Evolutionary conservation across 2,888 invertebrate genomes (phyloP), one percentile per base, ranked within the genome.

Genomic region (Pemphredon lugubris): DNA sequence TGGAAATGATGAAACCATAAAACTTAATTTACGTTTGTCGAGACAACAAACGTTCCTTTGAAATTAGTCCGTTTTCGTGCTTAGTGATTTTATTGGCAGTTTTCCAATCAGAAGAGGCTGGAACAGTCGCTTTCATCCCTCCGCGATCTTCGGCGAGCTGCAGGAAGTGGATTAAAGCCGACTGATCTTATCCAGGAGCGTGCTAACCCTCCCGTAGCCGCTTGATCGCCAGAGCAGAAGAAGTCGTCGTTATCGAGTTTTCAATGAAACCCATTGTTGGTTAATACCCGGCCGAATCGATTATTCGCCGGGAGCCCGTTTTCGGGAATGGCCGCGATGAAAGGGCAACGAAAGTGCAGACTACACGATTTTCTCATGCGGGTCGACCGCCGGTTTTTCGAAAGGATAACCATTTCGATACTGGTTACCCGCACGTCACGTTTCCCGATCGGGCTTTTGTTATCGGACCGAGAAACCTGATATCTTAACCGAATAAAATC

Each of bases 161-260:
- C 39, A 30, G 58, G 32, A 53, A 59, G 54, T 23, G 65, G 66
- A 70, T 63, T 75, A 66, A 61, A 66, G 65, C 42, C n/a, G 66
- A 55, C 44, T 53, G 74, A 75, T 72, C 75, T 76, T 75, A 76
- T 76, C 75, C 72, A 23, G 50, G 48, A 44, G 37, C 58, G 42
- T 37, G 55, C 48, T 71, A 59, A 50, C 71, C 57, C 44, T 57
- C 40, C 44, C 47, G 39, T 59, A 57, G 39, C 45, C 66, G 53
- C 58, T 67, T 73, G 76, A 76, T 76, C 73, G 64, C 9, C 51
- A 18, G 48, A 54, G 58, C 67, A 60, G 73, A 76, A 77, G 72
- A 76, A 73, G 63, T 64, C 73, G 64, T 72, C 75, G 71, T 76
- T 77, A 77, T 67, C 69, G 73, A 77, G 64, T 70, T 76, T 73